Evolutionary conservation across 2,797 vertebrate genomes (phyloP), one percentile per base, ranked within the genome.

Genomic region (Discoglossus pictus): DNA sequence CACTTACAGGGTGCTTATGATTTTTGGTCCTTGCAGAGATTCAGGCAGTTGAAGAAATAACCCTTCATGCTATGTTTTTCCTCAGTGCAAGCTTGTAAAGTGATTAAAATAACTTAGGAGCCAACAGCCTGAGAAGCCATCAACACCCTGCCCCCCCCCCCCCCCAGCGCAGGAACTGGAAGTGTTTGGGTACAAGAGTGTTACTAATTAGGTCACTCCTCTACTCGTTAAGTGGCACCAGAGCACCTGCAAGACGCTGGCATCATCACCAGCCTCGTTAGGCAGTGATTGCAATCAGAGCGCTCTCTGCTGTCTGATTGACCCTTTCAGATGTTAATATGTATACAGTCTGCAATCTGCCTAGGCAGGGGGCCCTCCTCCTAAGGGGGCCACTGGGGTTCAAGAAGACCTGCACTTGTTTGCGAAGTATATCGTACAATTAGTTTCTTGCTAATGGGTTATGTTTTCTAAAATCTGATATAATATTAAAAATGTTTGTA

Each of bases 251-350:
- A 48, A 62, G 35, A 62, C 13, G 34, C n/a, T 42, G 67, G 42
- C 67, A 40, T 38, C 20, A 7, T 51, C 39, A 20, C 36, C 46
- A 58, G 42, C n/a, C 52, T 70, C 40, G 62, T 70, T 64, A 70
- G 44, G 27, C 43, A 35, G 60, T 70, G 68, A 70, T 70, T 70
- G 68, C 68, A 70, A 70, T 70, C 68, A 70, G 51, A 35, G 25
- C 11, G 27, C 24, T 51, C 52, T 63, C 68, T 58, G 46, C 11
- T 12, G n/a, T 35, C 20, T 70, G 68, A 70, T 63, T 70, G 68
- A 58, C 52, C 52, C 60, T 70, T 63, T 70, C 43, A 70, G 34
- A 63, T 63, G 68, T 35, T 64, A 70, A 70, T 63, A 20, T 42
- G 23, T 24, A 56, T 63, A 43, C 18, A 13, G 11, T 24, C 44